Conservation (phyloP, 1,140 invertebrate genomes). For the Gonatopus flavifemur region DNA sequence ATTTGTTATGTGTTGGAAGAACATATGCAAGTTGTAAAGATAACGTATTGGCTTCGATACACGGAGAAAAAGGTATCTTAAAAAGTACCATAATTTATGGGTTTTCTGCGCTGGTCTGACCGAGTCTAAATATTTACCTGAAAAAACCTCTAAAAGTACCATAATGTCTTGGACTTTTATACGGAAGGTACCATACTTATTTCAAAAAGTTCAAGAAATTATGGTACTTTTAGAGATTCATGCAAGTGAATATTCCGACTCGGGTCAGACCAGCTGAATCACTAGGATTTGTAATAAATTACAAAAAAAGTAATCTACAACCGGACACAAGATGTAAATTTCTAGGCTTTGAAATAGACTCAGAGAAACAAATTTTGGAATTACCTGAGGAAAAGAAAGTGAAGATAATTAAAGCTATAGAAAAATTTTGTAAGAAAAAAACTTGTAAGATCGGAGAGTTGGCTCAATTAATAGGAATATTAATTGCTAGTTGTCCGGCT, state of each 20-base stretch:
- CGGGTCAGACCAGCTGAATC: neutral
- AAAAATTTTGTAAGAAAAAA: neutral
- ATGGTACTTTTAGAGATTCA: too few species aligned
- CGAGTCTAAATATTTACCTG: too few species aligned
- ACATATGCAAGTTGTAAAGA: neutral
- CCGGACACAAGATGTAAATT: neutral
- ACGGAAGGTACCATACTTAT: too few species aligned
- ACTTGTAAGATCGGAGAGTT: neutral
- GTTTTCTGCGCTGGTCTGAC: too few species aligned
- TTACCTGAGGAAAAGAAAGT: neutral
- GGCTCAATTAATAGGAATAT: neutral
- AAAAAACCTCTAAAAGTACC: too few species aligned
- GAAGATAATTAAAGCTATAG: neutral
- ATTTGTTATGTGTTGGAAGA: neutral
- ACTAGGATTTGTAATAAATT: neutral
- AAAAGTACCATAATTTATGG: too few species aligned
- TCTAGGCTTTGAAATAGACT: neutral
- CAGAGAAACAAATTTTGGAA: neutral
- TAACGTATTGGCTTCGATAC: neutral
- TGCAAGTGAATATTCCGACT: too few species aligned
- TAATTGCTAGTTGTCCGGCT: neutral
- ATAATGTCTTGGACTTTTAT: too few species aligned
- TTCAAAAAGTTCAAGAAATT: too few species aligned
- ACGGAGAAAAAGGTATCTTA: too few species aligned
- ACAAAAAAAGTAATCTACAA: neutral